phyloP scores from a whole-genome alignment of 2,888 invertebrate species.

The Dasysyrphus tricinctus region DNA sequence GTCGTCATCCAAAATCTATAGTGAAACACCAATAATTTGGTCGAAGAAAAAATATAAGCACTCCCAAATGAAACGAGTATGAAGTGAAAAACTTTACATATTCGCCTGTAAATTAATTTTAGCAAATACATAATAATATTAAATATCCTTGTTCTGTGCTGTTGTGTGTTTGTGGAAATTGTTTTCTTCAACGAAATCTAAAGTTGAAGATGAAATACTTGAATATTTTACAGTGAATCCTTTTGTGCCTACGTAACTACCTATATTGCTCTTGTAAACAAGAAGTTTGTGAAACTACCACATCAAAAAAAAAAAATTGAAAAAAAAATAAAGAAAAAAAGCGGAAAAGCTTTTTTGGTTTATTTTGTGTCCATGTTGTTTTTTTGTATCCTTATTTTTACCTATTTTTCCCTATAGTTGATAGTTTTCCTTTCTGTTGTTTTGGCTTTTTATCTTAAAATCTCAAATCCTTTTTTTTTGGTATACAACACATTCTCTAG shows the following conservation, averaged over 20 bases:
- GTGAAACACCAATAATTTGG: conserved; percentile 5
- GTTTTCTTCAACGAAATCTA: background rate
- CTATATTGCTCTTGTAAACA: conserved; percentile 67
- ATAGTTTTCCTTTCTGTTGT: conserved; percentile 3
- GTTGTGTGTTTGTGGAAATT: background rate
- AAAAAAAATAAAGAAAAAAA: conserved; percentile 45
- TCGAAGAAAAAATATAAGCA: background rate
- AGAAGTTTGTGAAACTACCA: conserved; percentile 17
- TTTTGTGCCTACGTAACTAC: conserved; percentile 69
- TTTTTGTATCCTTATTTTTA: conserved; percentile 21
- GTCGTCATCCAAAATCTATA: conserved; percentile 28
- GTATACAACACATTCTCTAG: background rate
- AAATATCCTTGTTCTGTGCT: background rate
- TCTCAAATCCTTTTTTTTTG: background rate
- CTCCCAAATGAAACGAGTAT: conserved; percentile 10
- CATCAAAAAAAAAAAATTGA: background rate
- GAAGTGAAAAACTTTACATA: conserved; percentile 1
- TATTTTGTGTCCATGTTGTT: conserved; percentile 41
- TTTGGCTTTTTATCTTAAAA: conserved; percentile 33
- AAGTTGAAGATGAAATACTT: background rate
- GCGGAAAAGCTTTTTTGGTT: conserved; percentile 69
- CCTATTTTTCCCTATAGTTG: conserved; percentile 3
- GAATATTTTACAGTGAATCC: conserved; percentile 25
- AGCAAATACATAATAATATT: background rate
- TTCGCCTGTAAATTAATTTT: background rate